Evolutionary conservation across 2,113 vertebrate genomes (phyloP), one percentile per base, ranked within the genome.

Genomic region (Nestor notabilis): DNA sequence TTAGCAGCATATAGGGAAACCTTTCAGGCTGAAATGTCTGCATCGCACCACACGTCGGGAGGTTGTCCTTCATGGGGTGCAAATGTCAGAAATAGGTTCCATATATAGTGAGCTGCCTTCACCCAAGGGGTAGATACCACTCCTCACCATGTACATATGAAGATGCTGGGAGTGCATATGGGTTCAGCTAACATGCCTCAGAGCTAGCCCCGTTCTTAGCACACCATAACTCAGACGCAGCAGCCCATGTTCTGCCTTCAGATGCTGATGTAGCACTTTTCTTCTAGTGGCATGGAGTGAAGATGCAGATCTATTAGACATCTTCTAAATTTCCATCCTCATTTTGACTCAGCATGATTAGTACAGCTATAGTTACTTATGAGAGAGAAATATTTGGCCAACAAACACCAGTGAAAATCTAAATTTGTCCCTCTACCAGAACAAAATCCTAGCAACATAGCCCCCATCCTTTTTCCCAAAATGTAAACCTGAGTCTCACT

Each of bases 71-170:
- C 1, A 1, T 17, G 23, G 39, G 15, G 12, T 49, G n/a, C 31
- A 35, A 28, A 72, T 39, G 47, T n/a, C 24, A 74, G 43, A 49
- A 78, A 43, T 2, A 60, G 11, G 18, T 64, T 47, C 28, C 31
- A 25, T 23, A 37, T 46, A 23, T 23, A 63, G 11, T 0, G 3
- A 65, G 44, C 7, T 92, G 35, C 52, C 56, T 68, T 83, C 44
- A 65, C 28, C 16, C 23, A 11, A 35, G 24, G 6, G 13, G 15
- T 41, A 53, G 43, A 37, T 25, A 4, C n/a, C 41, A 25, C 44
- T n/a, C 39, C 24, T 87, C 43, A 15, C 10, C 43, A 17, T 0
- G 2, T 9, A 7, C 0, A 0, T 19, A 15, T 61, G 29, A 44
- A 1, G 5, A 8, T 2, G 14, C 50, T 41, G 16, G 47, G 20